These are phyloP conservation scores for Toxostoma redivivum DNA, from an alignment of 2,113 vertebrate genomes.

Conservation along the genomic window DNA sequence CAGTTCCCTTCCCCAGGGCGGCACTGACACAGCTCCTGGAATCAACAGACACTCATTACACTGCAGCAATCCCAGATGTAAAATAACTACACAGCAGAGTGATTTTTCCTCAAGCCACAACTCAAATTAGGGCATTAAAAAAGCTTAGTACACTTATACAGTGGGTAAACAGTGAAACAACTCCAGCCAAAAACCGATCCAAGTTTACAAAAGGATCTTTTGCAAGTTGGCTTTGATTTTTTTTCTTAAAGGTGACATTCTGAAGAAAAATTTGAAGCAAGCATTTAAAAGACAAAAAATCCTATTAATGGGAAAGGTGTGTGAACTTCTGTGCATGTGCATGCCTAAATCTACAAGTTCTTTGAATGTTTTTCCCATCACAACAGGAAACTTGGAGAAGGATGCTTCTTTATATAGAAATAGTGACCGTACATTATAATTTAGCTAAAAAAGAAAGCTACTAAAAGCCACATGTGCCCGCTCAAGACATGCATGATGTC, in stretches of 20 bases:
- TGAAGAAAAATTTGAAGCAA: background rate
- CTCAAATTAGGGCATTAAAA: background rate
- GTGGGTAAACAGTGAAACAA: background rate
- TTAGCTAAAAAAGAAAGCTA: constrained; percentile 2
- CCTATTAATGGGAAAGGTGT: background rate
- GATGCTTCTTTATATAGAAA: background rate
- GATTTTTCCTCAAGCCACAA: background rate
- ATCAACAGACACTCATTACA: constrained; percentile 10
- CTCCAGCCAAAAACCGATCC: background rate
- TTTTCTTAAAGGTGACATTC: background rate
- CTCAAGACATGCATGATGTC: background rate
- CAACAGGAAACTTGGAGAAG: background rate
- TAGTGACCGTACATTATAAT: background rate
- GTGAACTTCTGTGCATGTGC: background rate
- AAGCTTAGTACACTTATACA: background rate
- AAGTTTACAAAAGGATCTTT: background rate
- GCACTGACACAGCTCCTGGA: constrained; percentile 96
- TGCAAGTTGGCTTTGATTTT: background rate
- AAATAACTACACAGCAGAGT: background rate
- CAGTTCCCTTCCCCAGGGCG: constrained; percentile 94
- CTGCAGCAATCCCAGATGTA: background rate
- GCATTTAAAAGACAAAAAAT: background rate
- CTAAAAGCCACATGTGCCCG: background rate
- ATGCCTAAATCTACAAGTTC: background rate
- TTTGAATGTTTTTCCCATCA: background rate